Conservation (phyloP, 1,140 invertebrate species). For the Manduca sexta region DNA sequence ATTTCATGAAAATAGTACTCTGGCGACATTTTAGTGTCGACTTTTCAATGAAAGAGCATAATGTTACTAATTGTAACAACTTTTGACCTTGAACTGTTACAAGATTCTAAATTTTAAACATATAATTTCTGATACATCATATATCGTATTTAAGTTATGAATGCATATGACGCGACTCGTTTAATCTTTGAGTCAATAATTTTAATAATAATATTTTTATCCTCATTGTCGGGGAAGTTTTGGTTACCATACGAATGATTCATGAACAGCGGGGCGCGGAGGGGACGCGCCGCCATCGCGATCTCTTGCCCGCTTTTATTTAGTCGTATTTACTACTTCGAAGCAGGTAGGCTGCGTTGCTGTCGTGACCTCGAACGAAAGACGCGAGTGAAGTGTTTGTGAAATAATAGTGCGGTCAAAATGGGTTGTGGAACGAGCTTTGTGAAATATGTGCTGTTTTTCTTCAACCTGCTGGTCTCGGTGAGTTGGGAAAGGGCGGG, state of each 20-base stretch:
- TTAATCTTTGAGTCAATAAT: too few species aligned
- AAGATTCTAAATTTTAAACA: too few species aligned
- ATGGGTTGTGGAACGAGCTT: conserved; percentile 83
- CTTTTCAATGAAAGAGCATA: too few species aligned
- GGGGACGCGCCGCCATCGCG: conserved; percentile 52
- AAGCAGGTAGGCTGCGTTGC: conserved; percentile 16
- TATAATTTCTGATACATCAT: too few species aligned
- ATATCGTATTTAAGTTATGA: too few species aligned
- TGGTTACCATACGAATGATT: conserved; percentile 28
- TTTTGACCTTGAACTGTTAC: too few species aligned
- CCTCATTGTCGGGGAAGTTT: background rate
- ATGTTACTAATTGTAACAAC: too few species aligned
- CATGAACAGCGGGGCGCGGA: conserved; percentile 31
- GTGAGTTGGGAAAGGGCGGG: conserved; percentile 76
- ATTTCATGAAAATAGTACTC: too few species aligned
- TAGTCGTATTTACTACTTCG: conserved; percentile 47
- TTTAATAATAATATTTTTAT: too few species aligned
- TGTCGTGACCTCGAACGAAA: conserved; percentile 27
- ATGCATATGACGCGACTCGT: too few species aligned
- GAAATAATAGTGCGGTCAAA: conserved; percentile 50
- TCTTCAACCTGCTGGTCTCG: conserved; percentile 89
- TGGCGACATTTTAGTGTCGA: too few species aligned
- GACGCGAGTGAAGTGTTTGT: conserved; percentile 58
- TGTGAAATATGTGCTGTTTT: conserved; percentile 88
- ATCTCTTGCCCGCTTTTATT: conserved; percentile 51